phyloP scores from a whole-genome alignment of 2,888 invertebrate species.

The Apotomis betuletana region DNA sequence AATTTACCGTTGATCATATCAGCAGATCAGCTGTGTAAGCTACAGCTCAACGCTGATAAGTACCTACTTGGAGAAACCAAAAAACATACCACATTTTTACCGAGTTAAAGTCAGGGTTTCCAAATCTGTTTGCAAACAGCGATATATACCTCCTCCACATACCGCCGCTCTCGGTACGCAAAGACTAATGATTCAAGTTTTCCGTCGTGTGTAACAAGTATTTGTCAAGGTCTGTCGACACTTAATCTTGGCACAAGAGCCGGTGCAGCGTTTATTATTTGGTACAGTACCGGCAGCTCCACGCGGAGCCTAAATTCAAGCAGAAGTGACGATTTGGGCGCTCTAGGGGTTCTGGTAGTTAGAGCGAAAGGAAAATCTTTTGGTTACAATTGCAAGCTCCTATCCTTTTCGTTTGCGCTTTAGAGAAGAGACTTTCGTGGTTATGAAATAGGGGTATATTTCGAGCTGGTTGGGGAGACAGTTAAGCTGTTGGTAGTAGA shows the following conservation, averaged over 20 bases:
- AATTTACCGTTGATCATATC: no score
- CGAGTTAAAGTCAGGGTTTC: background rate
- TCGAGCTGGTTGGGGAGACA: background rate
- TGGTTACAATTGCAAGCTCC: background rate
- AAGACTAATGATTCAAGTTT: conserved; percentile 64
- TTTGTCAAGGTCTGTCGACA: conserved; percentile 62
- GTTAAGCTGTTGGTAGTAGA: background rate
- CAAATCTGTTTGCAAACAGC: background rate
- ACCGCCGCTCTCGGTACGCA: conserved; percentile 43
- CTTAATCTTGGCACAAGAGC: conserved; percentile 53
- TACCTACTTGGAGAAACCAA: background rate
- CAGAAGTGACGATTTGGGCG: background rate
- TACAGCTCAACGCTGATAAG: background rate
- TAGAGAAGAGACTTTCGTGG: background rate
- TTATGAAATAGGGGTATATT: background rate
- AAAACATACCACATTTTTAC: background rate
- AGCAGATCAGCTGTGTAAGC: no score
- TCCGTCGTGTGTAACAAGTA: conserved; percentile 57
- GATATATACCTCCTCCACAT: conserved; percentile 53
- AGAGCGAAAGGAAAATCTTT: conserved; percentile 1
- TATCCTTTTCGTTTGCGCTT: background rate
- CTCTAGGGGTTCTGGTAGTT: background rate
- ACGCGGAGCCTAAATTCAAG: background rate
- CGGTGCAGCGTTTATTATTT: conserved; percentile 35
- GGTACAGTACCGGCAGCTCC: conserved; percentile 10